Evolutionary conservation across 1,140 invertebrate genomes (phyloP).

Genomic region (Temnothorax nylanderi): DNA sequence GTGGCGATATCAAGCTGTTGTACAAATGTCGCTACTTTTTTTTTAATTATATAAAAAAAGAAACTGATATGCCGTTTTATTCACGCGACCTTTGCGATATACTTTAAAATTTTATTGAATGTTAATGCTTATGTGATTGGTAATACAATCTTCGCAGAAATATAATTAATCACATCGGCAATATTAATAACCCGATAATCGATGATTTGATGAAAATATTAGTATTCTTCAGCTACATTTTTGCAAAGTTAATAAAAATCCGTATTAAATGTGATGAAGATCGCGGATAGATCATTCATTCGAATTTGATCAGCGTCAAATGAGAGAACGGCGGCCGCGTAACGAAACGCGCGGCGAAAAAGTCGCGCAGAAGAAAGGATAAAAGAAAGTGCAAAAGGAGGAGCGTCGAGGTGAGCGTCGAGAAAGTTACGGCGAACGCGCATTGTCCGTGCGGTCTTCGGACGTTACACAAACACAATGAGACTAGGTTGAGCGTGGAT

Average conservation of each 20-base stretch:
- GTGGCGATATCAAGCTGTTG: conserved; percentile 35
- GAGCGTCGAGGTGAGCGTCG: conserved; percentile 44
- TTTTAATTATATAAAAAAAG: conserved; percentile 54
- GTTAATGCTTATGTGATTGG: neutral
- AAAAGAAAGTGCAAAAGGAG: conserved; percentile 48
- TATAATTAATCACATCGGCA: neutral
- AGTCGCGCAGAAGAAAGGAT: conserved; percentile 37
- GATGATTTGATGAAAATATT: conserved; percentile 2
- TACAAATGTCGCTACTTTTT: conserved; percentile 40
- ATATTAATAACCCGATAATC: neutral
- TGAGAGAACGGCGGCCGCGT: neutral
- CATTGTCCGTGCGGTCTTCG: conserved; percentile 76
- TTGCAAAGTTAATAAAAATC: conserved; percentile 15
- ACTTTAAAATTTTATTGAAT: conserved; percentile 34
- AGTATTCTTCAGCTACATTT: neutral
- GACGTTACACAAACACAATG: conserved; percentile 79
- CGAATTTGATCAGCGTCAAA: neutral
- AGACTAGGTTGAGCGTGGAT: conserved; percentile 78
- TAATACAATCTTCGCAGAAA: neutral
- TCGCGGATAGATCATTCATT: neutral
- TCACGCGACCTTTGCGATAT: neutral
- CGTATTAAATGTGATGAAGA: neutral
- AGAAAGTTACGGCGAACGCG: conserved; percentile 73
- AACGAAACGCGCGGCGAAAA: conserved; percentile 1
- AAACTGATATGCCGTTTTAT: conserved; percentile 19